These are phyloP conservation scores for Sipha flava DNA, from an alignment of 1,140 invertebrate species.

Conservation along the genomic window DNA sequence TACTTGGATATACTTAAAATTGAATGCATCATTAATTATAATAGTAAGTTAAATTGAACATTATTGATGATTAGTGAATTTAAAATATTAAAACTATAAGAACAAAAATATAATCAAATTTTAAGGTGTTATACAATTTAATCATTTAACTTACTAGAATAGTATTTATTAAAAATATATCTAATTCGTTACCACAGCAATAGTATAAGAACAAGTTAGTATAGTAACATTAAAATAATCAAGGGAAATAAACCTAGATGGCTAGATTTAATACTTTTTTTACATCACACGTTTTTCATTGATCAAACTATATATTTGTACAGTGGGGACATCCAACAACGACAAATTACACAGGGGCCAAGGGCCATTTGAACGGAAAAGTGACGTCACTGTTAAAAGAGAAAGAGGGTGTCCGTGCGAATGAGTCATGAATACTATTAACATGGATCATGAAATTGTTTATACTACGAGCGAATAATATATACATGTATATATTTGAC, in stretches of 20 bases:
- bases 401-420: constrained; percentile 5
- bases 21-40: no score
- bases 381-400: constrained; percentile 14
- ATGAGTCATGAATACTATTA: constrained; percentile 26
- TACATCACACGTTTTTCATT: not conserved
- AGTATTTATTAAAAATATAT: no score
- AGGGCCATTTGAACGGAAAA: constrained; percentile 22
- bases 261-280: not conserved
- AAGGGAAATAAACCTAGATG: not conserved
- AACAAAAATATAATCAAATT: no score
- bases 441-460: constrained; percentile 23
- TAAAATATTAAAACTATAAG: no score
- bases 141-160: no score
- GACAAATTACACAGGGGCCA: constrained; percentile 24
- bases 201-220: no score
- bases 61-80: no score
- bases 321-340: not conserved
- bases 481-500: not conserved
- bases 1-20: not conserved
- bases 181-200: no score
- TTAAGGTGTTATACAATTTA: no score
- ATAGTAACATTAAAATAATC: not conserved
- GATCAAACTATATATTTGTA: constrained; percentile 21
- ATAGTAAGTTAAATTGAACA: no score
- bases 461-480: not conserved